Conservation (phyloP, 1,140 invertebrate species). For the Cherax quadricarinatus region DNA sequence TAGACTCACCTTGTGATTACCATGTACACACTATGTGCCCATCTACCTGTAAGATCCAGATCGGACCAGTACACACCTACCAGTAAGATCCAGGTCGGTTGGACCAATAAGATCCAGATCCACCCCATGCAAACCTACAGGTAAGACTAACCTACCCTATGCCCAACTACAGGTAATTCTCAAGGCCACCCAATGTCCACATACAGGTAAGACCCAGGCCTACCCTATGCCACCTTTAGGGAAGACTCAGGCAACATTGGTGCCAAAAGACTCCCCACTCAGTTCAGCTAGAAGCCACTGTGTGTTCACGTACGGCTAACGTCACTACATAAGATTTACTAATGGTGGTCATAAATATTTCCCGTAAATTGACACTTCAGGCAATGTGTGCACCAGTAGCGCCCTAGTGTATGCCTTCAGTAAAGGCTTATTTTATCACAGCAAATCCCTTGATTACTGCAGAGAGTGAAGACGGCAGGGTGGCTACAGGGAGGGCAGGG, state of each 20-base stretch:
- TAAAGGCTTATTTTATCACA: no score
- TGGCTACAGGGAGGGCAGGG: not conserved
- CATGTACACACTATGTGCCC: not conserved
- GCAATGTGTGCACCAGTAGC: no score
- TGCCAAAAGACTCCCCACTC: no score
- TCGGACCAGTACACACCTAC: not conserved
- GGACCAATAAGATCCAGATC: slow-evolving; percentile 42
- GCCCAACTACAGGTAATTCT: not conserved
- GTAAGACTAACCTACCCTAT: not conserved
- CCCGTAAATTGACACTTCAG: no score
- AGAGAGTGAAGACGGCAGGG: not conserved
- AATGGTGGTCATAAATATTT: no score
- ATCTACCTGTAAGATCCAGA: not conserved
- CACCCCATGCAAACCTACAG: not conserved
- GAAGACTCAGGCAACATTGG: no score
- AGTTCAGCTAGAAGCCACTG: not conserved
- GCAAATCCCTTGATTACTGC: not conserved
- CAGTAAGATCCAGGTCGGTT: not conserved
- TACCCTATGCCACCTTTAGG: not conserved
- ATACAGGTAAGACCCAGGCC: not conserved
- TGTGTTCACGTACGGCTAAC: not conserved
- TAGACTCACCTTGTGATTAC: not conserved
- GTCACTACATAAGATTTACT: not conserved
- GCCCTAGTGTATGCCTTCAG: no score
- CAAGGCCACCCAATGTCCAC: not conserved